Conservation (phyloP, 2,888 invertebrate genomes). For the Barypeithes pellucidus region DNA sequence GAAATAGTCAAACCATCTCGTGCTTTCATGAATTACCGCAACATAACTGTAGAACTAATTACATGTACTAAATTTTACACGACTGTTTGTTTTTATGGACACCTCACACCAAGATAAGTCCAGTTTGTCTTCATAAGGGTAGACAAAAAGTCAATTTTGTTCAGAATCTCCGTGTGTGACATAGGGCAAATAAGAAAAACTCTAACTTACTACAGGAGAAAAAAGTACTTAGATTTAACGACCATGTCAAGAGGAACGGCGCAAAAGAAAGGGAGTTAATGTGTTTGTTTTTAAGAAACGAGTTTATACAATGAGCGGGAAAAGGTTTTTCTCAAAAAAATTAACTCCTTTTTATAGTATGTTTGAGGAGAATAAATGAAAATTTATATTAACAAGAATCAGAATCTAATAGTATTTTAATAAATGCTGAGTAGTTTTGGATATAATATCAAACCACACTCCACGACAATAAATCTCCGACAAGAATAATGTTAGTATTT, state of each 20-base stretch:
- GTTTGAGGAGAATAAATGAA: background rate
- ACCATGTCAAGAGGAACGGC: background rate
- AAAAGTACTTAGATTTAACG: slow-evolving; percentile 5
- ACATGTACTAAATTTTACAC: no score
- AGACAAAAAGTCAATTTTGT: background rate
- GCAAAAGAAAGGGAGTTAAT: background rate
- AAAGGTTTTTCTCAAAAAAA: background rate
- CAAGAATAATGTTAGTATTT: background rate
- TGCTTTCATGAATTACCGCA: no score
- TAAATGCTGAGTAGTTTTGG: background rate
- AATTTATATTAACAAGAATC: no score
- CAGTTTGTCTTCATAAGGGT: background rate
- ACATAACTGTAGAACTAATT: no score
- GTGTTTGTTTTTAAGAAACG: slow-evolving; percentile 3
- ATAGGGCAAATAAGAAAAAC: background rate
- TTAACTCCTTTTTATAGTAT: background rate
- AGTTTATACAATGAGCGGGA: background rate
- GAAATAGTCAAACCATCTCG: no score
- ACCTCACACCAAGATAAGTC: background rate
- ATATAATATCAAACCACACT: background rate
- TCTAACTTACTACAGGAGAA: background rate
- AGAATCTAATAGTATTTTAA: no score
- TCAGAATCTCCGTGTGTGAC: background rate
- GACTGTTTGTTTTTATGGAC: no score
- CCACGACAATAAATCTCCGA: background rate